phyloP scores from a whole-genome alignment of 2,113 vertebrate species.

The Etia nguti region DNA sequence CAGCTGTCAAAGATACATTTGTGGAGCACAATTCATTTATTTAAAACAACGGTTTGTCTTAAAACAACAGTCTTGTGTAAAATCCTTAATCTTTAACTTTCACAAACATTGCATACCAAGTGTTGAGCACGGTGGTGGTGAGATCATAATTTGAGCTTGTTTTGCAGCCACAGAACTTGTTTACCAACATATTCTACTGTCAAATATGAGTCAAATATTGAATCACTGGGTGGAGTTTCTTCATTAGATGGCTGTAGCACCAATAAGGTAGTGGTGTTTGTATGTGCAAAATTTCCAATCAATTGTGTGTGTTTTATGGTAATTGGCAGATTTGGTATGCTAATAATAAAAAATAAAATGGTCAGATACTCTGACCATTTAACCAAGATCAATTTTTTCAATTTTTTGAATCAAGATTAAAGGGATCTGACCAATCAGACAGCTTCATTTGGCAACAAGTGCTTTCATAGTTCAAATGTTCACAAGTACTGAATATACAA shows the following conservation, averaged over 20 bases:
- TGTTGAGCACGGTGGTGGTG: not conserved
- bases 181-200: not conserved
- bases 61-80: not conserved
- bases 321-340: not conserved
- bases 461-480: accelerated
- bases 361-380: not conserved
- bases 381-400: not conserved
- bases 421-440: not conserved
- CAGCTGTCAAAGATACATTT: not conserved
- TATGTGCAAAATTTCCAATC: not conserved
- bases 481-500: not conserved
- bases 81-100: not conserved
- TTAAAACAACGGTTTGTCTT: too few species aligned
- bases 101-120: too few species aligned
- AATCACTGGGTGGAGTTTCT: not conserved
- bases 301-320: not conserved
- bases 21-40: not conserved
- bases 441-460: not conserved
- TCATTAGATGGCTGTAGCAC: not conserved
- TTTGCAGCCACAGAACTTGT: not conserved
- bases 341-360: not conserved
- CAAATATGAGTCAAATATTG: not conserved
- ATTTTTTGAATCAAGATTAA: not conserved
- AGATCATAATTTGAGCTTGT: not conserved
- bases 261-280: not conserved